Evolutionary conservation across 2,888 invertebrate genomes (phyloP).

Genomic region (Meiosimyza decipiens): DNA sequence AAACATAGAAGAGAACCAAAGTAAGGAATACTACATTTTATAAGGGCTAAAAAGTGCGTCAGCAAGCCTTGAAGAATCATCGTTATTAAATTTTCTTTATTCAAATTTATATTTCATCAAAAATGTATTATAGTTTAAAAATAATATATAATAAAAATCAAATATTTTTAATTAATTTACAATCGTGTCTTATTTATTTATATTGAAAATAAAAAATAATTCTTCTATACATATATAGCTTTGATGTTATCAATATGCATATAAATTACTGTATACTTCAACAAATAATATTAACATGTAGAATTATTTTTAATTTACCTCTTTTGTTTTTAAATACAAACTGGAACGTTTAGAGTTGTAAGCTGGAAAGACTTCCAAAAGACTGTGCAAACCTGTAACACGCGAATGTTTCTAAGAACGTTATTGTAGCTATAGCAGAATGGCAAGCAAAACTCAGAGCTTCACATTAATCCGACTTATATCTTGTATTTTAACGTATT

Average conservation of each 20-base stretch:
- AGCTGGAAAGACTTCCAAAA: neutral
- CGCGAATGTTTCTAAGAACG: neutral
- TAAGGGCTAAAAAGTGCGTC: no score
- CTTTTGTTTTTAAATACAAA: neutral
- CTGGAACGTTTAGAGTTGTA: neutral
- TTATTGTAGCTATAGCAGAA: neutral
- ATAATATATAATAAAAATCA: neutral
- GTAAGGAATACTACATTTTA: no score
- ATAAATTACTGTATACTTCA: neutral
- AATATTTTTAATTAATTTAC: neutral
- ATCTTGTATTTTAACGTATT: constrained; percentile 44
- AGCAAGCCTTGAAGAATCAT: no score
- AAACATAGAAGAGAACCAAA: no score
- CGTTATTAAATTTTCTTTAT: neutral
- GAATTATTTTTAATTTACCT: no score
- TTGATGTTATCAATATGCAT: neutral
- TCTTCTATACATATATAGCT: neutral
- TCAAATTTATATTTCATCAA: neutral
- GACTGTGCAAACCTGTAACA: no score
- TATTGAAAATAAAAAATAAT: neutral
- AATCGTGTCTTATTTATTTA: no score
- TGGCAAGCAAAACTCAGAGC: neutral
- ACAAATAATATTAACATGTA: no score
- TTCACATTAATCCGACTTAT: neutral
- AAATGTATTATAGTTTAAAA: neutral